phyloP scores from a whole-genome alignment of 2,888 invertebrate species.

The Balanococcus diminutus region DNA sequence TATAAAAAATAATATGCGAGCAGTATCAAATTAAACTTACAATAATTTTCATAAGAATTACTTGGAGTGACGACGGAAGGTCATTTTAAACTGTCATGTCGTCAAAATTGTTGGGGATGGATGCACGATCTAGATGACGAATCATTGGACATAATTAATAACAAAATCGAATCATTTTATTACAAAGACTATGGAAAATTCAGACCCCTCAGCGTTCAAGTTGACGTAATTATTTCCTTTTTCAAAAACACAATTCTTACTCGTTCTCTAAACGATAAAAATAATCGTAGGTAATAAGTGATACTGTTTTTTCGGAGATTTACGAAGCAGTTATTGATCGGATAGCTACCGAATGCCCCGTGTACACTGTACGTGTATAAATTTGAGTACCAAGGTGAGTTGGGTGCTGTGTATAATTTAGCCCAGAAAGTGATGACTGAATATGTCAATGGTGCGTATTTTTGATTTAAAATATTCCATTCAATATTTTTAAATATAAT shows the following conservation, averaged over 20 bases:
- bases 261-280: not conserved
- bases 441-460: not conserved
- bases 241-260: no score
- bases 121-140: not conserved
- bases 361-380: constrained; percentile 17
- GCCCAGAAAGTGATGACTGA: not conserved
- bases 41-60: no score
- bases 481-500: not conserved
- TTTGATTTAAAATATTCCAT: not conserved
- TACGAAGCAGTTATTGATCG: not conserved
- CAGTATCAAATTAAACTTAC: no score
- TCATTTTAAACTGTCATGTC: not conserved
- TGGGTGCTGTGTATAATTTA: not conserved
- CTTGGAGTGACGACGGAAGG: not conserved
- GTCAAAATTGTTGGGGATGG: constrained; percentile 35
- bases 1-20: no score
- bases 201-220: not conserved
- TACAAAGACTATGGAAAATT: not conserved
- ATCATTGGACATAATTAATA: not conserved
- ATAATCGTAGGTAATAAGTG: not conserved
- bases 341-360: not conserved
- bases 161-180: constrained; percentile 7
- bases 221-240: not conserved
- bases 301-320: not conserved
- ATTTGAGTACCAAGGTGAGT: constrained; percentile 32